phyloP scores from a whole-genome alignment of 2,888 invertebrate genomes.

The Apamea epomidion region DNA sequence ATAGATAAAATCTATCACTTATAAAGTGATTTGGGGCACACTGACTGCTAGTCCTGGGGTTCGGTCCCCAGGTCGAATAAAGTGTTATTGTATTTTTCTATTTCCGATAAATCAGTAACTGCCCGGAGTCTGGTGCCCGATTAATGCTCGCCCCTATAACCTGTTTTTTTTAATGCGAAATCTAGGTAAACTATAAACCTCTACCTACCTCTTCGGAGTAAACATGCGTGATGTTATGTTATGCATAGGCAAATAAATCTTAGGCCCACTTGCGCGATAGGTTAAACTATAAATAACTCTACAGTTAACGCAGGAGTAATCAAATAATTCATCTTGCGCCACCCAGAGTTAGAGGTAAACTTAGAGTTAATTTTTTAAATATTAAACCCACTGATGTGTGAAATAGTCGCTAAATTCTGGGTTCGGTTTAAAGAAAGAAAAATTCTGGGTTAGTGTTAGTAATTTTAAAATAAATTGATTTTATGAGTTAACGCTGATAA shows the following conservation, averaged over 20 bases:
- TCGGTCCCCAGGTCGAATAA: not conserved
- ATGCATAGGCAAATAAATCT: not conserved
- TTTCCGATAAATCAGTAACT: not conserved
- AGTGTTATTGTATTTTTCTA: not conserved
- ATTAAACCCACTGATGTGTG: no score
- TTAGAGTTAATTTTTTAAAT: not conserved
- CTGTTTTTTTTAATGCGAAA: not conserved
- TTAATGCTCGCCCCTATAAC: not conserved
- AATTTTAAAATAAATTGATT: not conserved
- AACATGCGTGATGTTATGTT: not conserved
- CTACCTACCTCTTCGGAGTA: not conserved
- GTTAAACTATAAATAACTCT: not conserved
- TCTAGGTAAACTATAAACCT: not conserved
- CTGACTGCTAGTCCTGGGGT: not conserved
- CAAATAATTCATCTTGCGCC: not conserved
- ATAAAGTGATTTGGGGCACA: not conserved
- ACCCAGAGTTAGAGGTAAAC: not conserved
- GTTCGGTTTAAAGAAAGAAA: no score
- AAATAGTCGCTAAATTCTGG: no score
- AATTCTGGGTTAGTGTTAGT: not conserved
- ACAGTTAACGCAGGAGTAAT: not conserved
- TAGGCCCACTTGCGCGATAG: not conserved
- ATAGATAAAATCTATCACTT: no score
- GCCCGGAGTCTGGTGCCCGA: not conserved
- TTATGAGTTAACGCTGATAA: not conserved